Base-by-base conservation (phyloP, 2,888 invertebrate species). In the Torymus tubicola region DNA sequence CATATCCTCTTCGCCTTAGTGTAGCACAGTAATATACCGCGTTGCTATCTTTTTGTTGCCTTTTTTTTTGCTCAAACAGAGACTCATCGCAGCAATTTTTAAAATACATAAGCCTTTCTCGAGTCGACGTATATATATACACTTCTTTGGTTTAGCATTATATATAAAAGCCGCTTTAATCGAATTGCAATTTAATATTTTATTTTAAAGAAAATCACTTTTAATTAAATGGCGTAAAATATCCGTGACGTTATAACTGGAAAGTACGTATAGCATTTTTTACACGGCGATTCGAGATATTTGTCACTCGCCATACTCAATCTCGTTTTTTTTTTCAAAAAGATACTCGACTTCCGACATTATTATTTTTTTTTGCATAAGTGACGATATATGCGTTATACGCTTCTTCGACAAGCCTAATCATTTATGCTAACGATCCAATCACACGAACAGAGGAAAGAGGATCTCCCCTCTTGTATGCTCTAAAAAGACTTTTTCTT, bases 361-460 rank as follows among this genome's bases (percentile, higher is more conserved):
- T 55, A 16, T 68, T 76, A 8, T 13, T 61, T 53, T 16, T 58
- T 61, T 18, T 55, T 55, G 4, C 76, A 81, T 61, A 83, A 83
- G 81, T 82, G 81, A 83, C 68, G 70, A 21, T 67, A 8, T 31
- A 31, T 31, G 77, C 78, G 80, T 81, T 76, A 80, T 70, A 78
- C 65, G 67, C 3, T 53, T 53, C 72, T 82, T 82, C 64, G 76
- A 82, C 80, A 83, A 84, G 75, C 81, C 81, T 82, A 84, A 71
- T 83, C 81, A 77, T 81, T 78, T 77, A 83, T 76, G 75, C 82
- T 84, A 84, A 84, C 82, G 82, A 81, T 71, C 68, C 71, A 82
- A 83, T 83, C 83, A 84, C 82, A 78, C 78, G 76, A 81, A 80
- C 74, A 50, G 68, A 71, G 24, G 71, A 42, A 60, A 53, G 13